phyloP scores from a whole-genome alignment of 92 coral and sea anemone species.

The Pocillopora grandis region DNA sequence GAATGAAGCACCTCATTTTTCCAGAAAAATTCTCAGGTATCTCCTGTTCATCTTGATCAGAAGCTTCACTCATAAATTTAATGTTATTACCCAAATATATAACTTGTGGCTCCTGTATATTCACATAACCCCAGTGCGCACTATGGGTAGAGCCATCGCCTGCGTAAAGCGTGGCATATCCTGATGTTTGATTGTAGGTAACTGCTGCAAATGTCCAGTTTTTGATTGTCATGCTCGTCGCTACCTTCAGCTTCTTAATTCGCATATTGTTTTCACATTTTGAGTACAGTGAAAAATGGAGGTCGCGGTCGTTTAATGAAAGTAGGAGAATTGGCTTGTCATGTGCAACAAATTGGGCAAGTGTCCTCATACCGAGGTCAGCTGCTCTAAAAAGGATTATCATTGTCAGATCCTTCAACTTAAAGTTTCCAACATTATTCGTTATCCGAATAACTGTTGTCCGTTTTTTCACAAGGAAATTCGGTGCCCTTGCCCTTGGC shows the following conservation, averaged over 20 bases:
- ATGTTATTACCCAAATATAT: neutral
- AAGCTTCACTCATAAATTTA: neutral
- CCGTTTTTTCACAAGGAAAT: accelerated
- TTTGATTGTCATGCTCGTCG: neutral
- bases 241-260: neutral
- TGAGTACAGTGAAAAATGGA: neutral
- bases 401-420: neutral
- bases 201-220: neutral
- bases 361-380: neutral
- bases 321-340: neutral
- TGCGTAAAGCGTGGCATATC: neutral
- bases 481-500: neutral
- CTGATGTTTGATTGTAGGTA: neutral
- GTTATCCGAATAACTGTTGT: neutral
- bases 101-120: neutral
- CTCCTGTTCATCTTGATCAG: neutral
- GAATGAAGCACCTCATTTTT: neutral
- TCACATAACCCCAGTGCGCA: neutral
- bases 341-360: neutral
- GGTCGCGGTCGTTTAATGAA: neutral
- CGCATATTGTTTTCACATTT: neutral
- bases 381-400: neutral
- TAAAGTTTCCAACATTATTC: neutral
- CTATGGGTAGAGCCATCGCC: neutral
- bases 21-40: neutral